phyloP scores from a whole-genome alignment of 1,140 invertebrate genomes.

The Drosophila nigrodunni region DNA sequence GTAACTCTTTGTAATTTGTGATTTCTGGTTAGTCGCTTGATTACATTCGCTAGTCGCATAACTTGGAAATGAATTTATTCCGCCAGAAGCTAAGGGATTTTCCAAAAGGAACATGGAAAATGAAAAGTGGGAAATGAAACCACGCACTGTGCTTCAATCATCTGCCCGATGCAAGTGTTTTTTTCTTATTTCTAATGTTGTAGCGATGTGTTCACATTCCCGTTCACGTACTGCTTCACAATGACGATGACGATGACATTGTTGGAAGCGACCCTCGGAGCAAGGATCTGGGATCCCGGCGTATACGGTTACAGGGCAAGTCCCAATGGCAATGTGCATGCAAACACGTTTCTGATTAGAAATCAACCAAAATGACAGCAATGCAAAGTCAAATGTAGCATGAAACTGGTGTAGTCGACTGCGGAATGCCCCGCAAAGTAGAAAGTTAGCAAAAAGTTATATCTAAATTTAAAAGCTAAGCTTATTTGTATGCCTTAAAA shows the following conservation, averaged over 20 bases:
- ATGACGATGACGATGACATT: slow-evolving; percentile 33
- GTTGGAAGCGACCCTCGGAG: slow-evolving; percentile 18
- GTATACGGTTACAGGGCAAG: slow-evolving; percentile 6
- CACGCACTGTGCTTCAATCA: slow-evolving; percentile 46
- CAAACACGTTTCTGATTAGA: slow-evolving; percentile 52
- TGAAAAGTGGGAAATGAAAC: slow-evolving; percentile 23
- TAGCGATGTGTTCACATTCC: slow-evolving; percentile 27
- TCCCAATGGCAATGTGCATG: slow-evolving; percentile 43
- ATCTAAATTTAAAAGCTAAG: no score
- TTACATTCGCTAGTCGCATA: slow-evolving; percentile 24
- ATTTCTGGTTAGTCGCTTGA: slow-evolving; percentile 13
- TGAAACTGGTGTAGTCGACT: neutral
- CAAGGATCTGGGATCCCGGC: slow-evolving; percentile 11
- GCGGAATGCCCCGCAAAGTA: neutral
- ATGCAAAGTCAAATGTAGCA: slow-evolving; percentile 3
- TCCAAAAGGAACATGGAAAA: no score
- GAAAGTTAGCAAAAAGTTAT: no score
- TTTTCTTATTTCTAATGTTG: slow-evolving; percentile 26
- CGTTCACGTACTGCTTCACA: neutral
- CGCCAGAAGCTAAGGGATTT: neutral
- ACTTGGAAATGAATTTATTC: neutral
- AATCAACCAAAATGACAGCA: slow-evolving; percentile 47
- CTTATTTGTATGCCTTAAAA: no score
- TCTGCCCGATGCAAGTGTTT: slow-evolving; percentile 33
- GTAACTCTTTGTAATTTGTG: neutral